Conservation (phyloP, 2,888 invertebrate genomes). For the Apodemia zela region DNA sequence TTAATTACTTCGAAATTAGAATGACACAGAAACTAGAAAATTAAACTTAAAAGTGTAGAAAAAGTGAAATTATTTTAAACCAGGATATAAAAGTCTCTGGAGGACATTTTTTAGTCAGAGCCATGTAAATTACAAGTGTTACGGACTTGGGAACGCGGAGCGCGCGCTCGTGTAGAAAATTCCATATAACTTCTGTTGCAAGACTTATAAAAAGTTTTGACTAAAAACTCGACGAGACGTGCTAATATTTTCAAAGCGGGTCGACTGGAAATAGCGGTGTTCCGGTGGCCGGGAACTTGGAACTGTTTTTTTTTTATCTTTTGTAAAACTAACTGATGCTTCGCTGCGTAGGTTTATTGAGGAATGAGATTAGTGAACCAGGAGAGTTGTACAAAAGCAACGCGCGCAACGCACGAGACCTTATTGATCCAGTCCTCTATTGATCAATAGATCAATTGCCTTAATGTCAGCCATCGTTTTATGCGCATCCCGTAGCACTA, state of each 20-base stretch:
- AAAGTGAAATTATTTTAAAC: background rate
- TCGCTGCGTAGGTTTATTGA: background rate
- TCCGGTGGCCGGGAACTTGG: background rate
- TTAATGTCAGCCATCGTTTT: too few species aligned
- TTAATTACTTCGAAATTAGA: background rate
- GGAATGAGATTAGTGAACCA: background rate
- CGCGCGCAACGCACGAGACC: too few species aligned
- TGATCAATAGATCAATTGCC: too few species aligned
- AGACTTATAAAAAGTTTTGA: constrained; percentile 29
- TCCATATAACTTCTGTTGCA: constrained; percentile 32
- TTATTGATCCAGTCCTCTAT: too few species aligned
- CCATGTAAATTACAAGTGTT: constrained; percentile 15
- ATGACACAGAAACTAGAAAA: background rate
- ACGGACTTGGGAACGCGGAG: constrained; percentile 22
- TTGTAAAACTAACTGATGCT: background rate
- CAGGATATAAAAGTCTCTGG: constrained; percentile 1
- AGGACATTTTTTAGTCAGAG: constrained; percentile 1
- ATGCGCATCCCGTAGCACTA: too few species aligned
- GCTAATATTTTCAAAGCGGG: constrained; percentile 34
- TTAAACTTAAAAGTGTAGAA: background rate
- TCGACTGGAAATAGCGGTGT: background rate
- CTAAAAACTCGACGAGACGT: constrained; percentile 29
- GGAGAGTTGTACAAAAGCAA: too few species aligned
- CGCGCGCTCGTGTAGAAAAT: constrained; percentile 28
- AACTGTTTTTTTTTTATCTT: background rate